Evolutionary conservation across 2,113 vertebrate species (phyloP), one percentile per base, ranked within the genome.

Genomic region (Puffinus mauretanicus): DNA sequence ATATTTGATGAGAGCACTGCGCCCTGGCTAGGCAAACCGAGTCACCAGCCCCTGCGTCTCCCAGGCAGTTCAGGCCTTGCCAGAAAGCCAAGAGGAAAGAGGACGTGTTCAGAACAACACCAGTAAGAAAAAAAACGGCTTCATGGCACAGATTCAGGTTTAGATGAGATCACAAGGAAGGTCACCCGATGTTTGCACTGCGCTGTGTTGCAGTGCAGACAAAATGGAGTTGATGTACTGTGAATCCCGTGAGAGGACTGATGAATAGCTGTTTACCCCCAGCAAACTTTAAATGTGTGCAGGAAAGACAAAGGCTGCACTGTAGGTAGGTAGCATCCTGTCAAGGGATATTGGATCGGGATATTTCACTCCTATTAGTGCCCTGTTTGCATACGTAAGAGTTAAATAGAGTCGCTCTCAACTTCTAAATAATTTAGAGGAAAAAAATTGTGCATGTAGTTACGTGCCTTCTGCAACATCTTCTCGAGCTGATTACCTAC

Each of bases 181-280:
- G 97, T 95, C 94, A 95, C 8, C 65, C 26, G 17, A 36, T 82
- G 93, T 96, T 92, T 92, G 93, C 92, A 82, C 75, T 94, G 17
- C 16, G 47, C 90, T 26, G 82, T 8, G 52, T 13, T 65, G 60
- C 13, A 40, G 85, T 2, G 40, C 38, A 36, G 88, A 64, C 4
- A 27, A 87, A 83, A 92, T 36, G 80, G 94, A 94, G 61, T 29
- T 60, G 57, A 79, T 15, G 32, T 72, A 29, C 81, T 92, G 67
- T 70, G 91, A 98, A 92, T 94, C 93, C 88, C 19, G 0, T 2
- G 76, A 92, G 80, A 0, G 5, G 93, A 38, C 82, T 79, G 77
- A 46, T 34, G 90, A 93, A 79, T 2, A 13, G 70, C 75, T 80
- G 36, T 16, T 76, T 52, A 86, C 30, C 82, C 54, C 60, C 89